Conservation (phyloP, 2,888 invertebrate species). For the Choreutis nemorana region DNA sequence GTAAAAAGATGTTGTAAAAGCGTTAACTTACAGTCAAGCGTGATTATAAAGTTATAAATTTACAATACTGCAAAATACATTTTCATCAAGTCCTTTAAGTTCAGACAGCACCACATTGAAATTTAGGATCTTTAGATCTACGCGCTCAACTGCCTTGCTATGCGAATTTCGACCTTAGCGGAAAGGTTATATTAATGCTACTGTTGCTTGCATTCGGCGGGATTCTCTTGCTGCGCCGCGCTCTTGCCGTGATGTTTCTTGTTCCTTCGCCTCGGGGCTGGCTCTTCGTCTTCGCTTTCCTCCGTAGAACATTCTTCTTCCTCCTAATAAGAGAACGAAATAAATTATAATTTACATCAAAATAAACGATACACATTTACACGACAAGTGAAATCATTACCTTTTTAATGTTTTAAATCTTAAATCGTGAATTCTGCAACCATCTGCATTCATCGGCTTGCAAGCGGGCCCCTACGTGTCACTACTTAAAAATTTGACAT, state of each 20-base stretch:
- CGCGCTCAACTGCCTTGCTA: slow-evolving; percentile 1
- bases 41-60: too few species aligned
- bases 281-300: slow-evolving; percentile 68
- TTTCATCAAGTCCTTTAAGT: too few species aligned
- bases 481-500: too few species aligned
- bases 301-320: slow-evolving; percentile 65
- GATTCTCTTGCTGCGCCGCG: slow-evolving; percentile 29
- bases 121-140: slow-evolving; percentile 2
- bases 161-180: slow-evolving; percentile 1
- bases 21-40: too few species aligned
- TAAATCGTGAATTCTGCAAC: slow-evolving; percentile 53
- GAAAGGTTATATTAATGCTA: slow-evolving; percentile 31
- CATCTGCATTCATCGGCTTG: slow-evolving; percentile 52
- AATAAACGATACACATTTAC: background rate
- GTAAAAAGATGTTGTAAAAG: too few species aligned
- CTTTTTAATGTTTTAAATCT: slow-evolving; percentile 7
- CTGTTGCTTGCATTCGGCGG: slow-evolving; percentile 78
- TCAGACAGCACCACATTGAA: slow-evolving; percentile 7
- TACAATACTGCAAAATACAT: background rate
- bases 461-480: too few species aligned
- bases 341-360: slow-evolving; percentile 1
- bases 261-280: slow-evolving; percentile 44
- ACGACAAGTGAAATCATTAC: slow-evolving; percentile 1
- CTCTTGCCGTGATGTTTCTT: slow-evolving; percentile 35
- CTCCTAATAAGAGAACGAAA: slow-evolving; percentile 26